Percentiles rank a stretch among this genome's conserved stretches.
Conservation (phyloP, 2,113 vertebrate genomes). For the Prunella himalayana region DNA sequence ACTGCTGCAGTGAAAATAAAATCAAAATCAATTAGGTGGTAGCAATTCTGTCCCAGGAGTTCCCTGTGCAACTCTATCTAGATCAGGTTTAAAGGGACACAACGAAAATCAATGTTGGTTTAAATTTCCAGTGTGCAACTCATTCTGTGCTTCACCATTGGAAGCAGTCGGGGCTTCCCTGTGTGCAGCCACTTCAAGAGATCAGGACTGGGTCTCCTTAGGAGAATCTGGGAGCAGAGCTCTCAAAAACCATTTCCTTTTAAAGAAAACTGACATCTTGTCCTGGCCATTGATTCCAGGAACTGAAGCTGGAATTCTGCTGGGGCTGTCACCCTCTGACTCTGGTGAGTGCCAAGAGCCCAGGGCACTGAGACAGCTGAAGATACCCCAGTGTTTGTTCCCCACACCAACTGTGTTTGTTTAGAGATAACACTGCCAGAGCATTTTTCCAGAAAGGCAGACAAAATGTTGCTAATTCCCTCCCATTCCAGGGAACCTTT, state of each 20-base stretch:
- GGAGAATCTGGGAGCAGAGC: background rate
- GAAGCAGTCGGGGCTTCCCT: background rate
- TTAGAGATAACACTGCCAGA: background rate
- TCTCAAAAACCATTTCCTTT: background rate
- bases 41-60: slow-evolving; percentile 4
- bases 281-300: background rate
- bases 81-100: background rate
- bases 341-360: background rate
- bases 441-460: background rate
- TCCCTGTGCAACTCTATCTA: background rate
- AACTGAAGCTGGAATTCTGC: background rate
- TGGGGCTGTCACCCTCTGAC: background rate
- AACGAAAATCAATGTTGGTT: background rate
- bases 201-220: background rate
- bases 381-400: accelerated
- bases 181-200: background rate
- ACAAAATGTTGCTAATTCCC: background rate
- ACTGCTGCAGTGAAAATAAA: slow-evolving; percentile 68
- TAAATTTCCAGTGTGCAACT: background rate
- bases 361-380: background rate
- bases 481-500: background rate
- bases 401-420: background rate
- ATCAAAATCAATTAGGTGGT: slow-evolving; percentile 63
- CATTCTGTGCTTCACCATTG: accelerated
- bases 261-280: background rate